phyloP scores from a whole-genome alignment of 1,140 invertebrate genomes.

The Tribolium castaneum region DNA sequence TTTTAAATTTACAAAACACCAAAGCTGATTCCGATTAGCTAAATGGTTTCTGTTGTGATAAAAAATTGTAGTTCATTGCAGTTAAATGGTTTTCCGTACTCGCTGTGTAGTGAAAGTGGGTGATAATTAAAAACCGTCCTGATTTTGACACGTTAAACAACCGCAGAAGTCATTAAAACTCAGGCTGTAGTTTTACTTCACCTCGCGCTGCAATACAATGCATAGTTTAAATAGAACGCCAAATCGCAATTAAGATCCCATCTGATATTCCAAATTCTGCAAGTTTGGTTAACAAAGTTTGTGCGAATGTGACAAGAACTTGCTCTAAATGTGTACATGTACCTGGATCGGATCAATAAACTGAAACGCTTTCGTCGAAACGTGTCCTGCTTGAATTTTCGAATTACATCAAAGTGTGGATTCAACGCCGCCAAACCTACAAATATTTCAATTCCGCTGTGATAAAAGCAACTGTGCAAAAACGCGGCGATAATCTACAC shows the following conservation, averaged over 20 bases:
- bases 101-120: no score
- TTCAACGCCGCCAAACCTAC: not conserved
- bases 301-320: slow-evolving; percentile 1
- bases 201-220: not conserved
- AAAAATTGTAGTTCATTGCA: no score
- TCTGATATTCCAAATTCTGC: not conserved
- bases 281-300: not conserved
- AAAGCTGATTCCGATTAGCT: no score
- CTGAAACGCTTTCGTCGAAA: not conserved
- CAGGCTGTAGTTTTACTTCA: not conserved
- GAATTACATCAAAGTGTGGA: not conserved
- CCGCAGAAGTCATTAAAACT: not conserved
- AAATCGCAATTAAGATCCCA: not conserved
- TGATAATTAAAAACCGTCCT: not conserved
- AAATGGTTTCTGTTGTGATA: no score
- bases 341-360: slow-evolving; percentile 19
- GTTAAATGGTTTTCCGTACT: no score
- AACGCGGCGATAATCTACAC: no score
- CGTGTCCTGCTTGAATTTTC: not conserved
- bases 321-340: not conserved
- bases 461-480: not conserved
- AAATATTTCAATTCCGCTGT: not conserved
- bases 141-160: not conserved
- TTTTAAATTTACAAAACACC: not conserved
- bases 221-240: not conserved